phyloP scores from a whole-genome alignment of 1,140 invertebrate species.

The Hylyphantes graminicola region DNA sequence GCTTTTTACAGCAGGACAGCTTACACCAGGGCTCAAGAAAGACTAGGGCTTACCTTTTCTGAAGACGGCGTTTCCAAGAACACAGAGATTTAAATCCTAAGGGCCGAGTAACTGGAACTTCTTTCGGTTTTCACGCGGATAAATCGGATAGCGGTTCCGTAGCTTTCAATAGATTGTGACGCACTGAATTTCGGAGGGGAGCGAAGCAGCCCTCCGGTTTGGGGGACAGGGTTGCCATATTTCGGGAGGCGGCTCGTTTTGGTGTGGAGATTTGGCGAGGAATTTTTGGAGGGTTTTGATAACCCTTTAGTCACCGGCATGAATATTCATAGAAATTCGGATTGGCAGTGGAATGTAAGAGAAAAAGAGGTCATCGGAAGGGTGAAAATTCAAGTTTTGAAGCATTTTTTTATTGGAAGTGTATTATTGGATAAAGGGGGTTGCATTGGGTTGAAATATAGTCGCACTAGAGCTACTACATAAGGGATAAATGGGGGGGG shows the following conservation, averaged over 20 bases:
- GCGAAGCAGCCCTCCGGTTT: neutral
- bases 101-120: neutral
- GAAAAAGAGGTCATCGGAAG: too few relatives aligned
- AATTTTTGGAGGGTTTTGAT: slow-evolving; percentile 1
- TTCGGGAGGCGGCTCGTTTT: neutral
- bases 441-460: too few relatives aligned
- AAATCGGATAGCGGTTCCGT: slow-evolving; percentile 9
- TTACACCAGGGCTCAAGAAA: neutral
- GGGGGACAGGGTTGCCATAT: slow-evolving; percentile 30
- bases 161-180: slow-evolving; percentile 15
- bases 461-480: too few relatives aligned
- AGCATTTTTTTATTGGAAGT: too few relatives aligned
- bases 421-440: too few relatives aligned
- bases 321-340: neutral
- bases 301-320: neutral
- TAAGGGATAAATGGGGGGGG: too few relatives aligned
- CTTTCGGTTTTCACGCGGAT: slow-evolving; percentile 19
- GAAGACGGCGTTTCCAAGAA: slow-evolving; percentile 1
- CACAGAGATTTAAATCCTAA: neutral
- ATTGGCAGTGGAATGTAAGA: too few relatives aligned
- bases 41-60: neutral
- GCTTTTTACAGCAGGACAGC: too few relatives aligned
- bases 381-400: too few relatives aligned
- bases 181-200: slow-evolving; percentile 20
- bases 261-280: slow-evolving; percentile 20